Conservation (phyloP, 2,888 invertebrate species). For the Pinctada fucata region DNA sequence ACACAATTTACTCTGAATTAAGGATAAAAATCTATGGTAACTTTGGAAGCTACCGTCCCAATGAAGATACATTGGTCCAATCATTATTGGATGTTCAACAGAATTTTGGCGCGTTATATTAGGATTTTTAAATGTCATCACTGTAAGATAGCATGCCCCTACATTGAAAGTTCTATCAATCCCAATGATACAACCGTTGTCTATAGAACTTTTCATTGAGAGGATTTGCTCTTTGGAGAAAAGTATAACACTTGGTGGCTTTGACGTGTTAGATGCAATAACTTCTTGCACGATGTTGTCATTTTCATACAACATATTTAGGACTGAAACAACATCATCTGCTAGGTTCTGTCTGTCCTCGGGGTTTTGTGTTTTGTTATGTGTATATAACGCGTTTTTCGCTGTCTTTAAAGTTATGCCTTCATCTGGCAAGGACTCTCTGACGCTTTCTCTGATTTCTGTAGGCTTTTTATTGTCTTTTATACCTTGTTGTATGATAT, state of each 20-base stretch:
- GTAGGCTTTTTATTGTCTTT: not conserved
- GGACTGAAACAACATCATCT: not conserved
- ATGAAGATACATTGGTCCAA: slow-evolving; percentile 12
- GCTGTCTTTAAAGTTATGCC: slow-evolving; percentile 5
- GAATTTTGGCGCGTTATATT: not conserved
- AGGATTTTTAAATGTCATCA: slow-evolving; percentile 9
- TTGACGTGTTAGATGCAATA: too few species aligned
- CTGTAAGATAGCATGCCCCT: slow-evolving; percentile 9
- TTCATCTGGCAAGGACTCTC: not conserved
- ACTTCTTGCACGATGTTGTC: not conserved
- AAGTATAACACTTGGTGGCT: slow-evolving; percentile 1
- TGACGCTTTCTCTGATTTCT: not conserved
- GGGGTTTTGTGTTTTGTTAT: not conserved
- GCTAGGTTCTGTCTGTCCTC: slow-evolving; percentile 2
- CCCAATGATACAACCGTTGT: slow-evolving; percentile 11
- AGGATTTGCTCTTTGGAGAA: not conserved
- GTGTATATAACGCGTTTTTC: not conserved
- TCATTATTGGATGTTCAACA: slow-evolving; percentile 3
- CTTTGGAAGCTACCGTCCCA: slow-evolving; percentile 6
- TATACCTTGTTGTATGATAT: not conserved
- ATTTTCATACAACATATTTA: slow-evolving; percentile 5
- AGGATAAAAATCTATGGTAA: not conserved
- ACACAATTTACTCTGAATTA: not conserved
- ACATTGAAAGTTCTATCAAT: slow-evolving; percentile 17
- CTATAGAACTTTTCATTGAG: not conserved